These are phyloP conservation scores for Tokudaia muenninki DNA, from an alignment of 2,797 vertebrate species.

Conservation along the genomic window DNA sequence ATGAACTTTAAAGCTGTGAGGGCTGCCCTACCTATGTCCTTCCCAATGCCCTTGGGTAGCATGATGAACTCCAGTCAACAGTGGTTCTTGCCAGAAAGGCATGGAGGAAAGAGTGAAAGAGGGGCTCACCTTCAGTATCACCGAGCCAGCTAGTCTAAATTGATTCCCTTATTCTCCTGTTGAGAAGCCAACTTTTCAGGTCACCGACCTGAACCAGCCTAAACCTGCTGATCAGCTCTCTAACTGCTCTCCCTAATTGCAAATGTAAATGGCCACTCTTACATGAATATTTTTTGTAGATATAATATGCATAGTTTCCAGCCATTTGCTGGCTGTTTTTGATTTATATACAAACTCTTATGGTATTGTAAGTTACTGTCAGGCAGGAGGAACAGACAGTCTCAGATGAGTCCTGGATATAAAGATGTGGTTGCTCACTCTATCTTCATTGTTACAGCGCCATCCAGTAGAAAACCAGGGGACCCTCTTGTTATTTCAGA, in stretches of 20 bases:
- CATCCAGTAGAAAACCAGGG: conserved; percentile 96
- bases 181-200: background rate
- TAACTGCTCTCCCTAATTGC: background rate
- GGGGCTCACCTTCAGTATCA: background rate
- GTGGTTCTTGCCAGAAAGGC: background rate
- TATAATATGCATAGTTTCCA: background rate
- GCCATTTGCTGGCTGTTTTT: background rate
- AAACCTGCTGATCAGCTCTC: background rate
- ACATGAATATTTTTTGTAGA: conserved; percentile 1
- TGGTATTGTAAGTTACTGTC: background rate
- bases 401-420: background rate
- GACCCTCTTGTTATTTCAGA: conserved; percentile 99
- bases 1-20: background rate
- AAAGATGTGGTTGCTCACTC: conserved; percentile 27
- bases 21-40: background rate
- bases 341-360: background rate
- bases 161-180: background rate
- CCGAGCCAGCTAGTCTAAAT: background rate
- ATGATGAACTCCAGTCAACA: background rate
- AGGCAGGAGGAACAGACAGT: background rate
- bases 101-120: background rate
- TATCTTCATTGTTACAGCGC: conserved; percentile 90
- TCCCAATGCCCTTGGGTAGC: background rate
- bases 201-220: background rate
- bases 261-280: conserved; percentile 32